Conservation (phyloP, 2,113 vertebrate genomes). For the Caranx ignobilis region DNA sequence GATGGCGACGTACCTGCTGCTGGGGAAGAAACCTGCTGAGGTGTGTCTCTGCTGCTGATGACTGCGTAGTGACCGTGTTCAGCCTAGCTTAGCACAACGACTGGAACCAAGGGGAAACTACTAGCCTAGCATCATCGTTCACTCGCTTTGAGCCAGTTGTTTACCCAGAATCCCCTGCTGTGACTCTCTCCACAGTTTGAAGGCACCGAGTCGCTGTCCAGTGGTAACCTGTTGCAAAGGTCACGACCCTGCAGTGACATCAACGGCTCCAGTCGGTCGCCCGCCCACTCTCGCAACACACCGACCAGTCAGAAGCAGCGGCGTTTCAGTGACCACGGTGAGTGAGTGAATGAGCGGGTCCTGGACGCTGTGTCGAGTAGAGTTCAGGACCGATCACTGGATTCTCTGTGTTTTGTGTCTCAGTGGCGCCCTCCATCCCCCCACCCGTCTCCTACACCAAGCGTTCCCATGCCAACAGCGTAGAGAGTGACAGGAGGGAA, state of each 20-base stretch:
- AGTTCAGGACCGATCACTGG: not conserved
- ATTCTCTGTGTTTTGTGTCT: conserved; percentile 22
- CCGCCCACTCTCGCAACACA: conserved; percentile 89
- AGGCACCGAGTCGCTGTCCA: conserved; percentile 88
- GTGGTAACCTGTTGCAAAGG: conserved; percentile 87
- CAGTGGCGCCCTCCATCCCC: conserved; percentile 92
- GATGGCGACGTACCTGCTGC: conserved; percentile 93
- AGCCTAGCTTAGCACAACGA: conserved; percentile 36
- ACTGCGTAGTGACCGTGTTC: not conserved
- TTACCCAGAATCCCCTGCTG: conserved; percentile 3
- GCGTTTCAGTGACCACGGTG: conserved; percentile 95
- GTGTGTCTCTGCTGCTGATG: conserved; percentile 57
- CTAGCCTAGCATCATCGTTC: not conserved
- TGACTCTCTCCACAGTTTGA: conserved; percentile 85
- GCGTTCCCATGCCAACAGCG: conserved; percentile 90
- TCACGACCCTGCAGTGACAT: conserved; percentile 92
- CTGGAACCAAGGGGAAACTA: not conserved
- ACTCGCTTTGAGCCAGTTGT: not conserved
- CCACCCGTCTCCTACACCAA: conserved; percentile 92
- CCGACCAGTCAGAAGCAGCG: conserved; percentile 93
- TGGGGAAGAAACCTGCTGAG: conserved; percentile 92
- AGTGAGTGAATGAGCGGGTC: conserved; percentile 27
- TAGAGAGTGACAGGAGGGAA: conserved; percentile 91
- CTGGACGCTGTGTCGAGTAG: not conserved
- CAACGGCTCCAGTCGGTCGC: conserved; percentile 91